Base-by-base conservation (phyloP, 2,888 invertebrate species). In the Andrena bucephala region DNA sequence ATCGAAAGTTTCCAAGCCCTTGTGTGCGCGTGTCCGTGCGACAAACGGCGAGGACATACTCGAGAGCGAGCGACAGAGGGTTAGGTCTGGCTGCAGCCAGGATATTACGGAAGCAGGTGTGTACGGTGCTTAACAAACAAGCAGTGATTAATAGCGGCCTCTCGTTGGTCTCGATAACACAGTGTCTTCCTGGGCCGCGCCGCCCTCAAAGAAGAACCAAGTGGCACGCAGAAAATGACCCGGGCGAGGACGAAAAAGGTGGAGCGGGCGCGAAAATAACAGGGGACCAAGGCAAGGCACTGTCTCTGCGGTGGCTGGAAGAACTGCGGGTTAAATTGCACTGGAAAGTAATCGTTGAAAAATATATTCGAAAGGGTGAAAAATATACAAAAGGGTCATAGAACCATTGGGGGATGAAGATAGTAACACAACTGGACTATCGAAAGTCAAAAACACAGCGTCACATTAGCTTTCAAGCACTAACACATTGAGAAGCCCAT, bases 121-220 rank as follows among this genome's bases (percentile, higher is more conserved):
- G 91, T 91, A 89, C 91, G 90, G 88, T 90, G 90, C 91, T 93
- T 92, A 92, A 93, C 93, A 93, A 93, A 93, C 93, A 92, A 92
- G 92, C 89, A 90, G 91, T 93, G 93, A 93, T 93, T 93, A 93
- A 93, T 93, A 90, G 91, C 85, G 88, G 72, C 62, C 85, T 78
- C 90, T 90, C 86, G 90, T 90, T 89, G 89, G 89, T 89, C 84
- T 86, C 89, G 92, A 92, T 92, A 93, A 92, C 92, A 89, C 90
- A 84, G 85, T 85, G 89, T 89, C 89, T 89, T 88, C 85, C 81
- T 82, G 81, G 74, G 50, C 20, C 67, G 85, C 87, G 85, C 87
- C 92, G 89, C 89, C 89, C 88, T 90, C 90, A 85, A 90, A 91
- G 92, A 92, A 91, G 65, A 57, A 4, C 57, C 57, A 24, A 57